Conservation (phyloP, 2,797 vertebrate species). For the Poeciliopsis gracilis region DNA sequence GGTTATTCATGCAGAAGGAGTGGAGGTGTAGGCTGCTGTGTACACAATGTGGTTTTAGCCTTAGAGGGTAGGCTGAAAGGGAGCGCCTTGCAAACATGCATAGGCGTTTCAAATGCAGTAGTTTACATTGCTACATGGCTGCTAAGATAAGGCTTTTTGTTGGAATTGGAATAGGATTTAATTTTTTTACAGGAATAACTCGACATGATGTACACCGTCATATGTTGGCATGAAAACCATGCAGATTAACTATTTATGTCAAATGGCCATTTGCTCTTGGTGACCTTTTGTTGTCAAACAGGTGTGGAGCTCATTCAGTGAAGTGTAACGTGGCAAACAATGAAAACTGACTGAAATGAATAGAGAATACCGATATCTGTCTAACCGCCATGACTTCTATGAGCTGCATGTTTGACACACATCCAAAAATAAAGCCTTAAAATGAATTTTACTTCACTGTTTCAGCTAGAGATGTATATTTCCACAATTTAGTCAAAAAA, state of each 20-base stretch:
- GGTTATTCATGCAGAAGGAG: slow-evolving; percentile 50
- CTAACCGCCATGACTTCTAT: slow-evolving; percentile 3
- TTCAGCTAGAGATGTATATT: not conserved
- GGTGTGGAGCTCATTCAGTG: slow-evolving; percentile 28
- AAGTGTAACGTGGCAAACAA: slow-evolving; percentile 8
- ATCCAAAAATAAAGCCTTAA: not conserved
- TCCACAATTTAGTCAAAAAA: not conserved
- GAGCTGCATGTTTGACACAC: no score
- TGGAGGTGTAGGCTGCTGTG: slow-evolving; percentile 34
- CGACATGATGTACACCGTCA: not conserved
- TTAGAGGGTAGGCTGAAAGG: not conserved
- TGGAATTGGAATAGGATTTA: not conserved
- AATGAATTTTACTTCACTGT: not conserved
- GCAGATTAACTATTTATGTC: slow-evolving; percentile 11
- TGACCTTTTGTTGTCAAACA: slow-evolving; percentile 18
- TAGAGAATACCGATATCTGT: not conserved
- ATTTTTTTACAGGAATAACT: no score
- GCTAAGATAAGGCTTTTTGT: not conserved
- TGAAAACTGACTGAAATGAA: not conserved
- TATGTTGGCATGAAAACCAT: not conserved
- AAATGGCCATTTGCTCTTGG: not conserved
- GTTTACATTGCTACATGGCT: not conserved
- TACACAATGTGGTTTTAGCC: slow-evolving; percentile 42
- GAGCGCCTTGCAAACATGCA: slow-evolving; percentile 27
- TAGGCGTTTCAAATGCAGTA: not conserved